Percentiles rank a stretch among this genome's conserved stretches.
Conservation (phyloP, 2,888 invertebrate genomes). For the Leptinotarsa haldemani region DNA sequence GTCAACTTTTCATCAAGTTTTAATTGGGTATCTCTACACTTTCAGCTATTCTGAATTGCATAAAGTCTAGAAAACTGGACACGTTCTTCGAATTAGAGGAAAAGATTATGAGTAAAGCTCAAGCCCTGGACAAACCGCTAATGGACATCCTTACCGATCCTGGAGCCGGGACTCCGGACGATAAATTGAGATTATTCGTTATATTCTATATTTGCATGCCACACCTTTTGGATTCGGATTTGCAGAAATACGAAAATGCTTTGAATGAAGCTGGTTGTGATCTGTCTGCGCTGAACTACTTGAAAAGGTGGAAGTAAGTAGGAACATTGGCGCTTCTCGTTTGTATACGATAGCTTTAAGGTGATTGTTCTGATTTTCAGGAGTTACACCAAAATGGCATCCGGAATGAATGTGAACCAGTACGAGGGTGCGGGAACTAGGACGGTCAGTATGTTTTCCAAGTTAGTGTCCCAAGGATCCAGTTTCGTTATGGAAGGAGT, state of each 20-base stretch:
- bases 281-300: constrained; percentile 85
- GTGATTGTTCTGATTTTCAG: constrained; percentile 63
- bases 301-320: constrained; percentile 90
- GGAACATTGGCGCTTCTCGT: background rate
- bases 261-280: constrained; percentile 87
- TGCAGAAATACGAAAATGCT: constrained; percentile 85
- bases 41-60: constrained; percentile 80
- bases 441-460: constrained; percentile 98
- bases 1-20: no score
- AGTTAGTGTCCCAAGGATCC: constrained; percentile 95
- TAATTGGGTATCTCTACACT: constrained; percentile 15
- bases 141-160: constrained; percentile 88
- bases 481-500: constrained; percentile 99
- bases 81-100: constrained; percentile 98
- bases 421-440: constrained; percentile 94
- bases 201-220: constrained; percentile 91
- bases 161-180: constrained; percentile 88
- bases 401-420: constrained; percentile 74
- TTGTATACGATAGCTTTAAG: constrained; percentile 1
- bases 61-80: constrained; percentile 91
- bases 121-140: constrained; percentile 80
- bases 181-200: constrained; percentile 92
- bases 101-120: constrained; percentile 91
- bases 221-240: constrained; percentile 83
- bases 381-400: constrained; percentile 81